Percentiles rank a stretch among this genome's conserved stretches.
Evolutionary conservation across 1,140 invertebrate species (phyloP).

Genomic region (Babylonia areolata): DNA sequence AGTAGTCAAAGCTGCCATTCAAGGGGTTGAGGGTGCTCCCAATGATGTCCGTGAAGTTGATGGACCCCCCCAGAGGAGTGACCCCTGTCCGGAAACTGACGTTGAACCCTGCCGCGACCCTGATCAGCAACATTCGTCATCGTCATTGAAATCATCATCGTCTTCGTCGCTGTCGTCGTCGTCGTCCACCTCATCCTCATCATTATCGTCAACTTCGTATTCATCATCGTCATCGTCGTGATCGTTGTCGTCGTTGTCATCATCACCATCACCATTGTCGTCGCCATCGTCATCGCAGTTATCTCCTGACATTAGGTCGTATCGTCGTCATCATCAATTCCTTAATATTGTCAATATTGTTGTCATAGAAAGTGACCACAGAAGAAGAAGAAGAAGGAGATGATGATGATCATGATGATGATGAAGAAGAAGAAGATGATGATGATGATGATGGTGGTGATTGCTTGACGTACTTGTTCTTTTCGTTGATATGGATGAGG

Average conservation of each 20-base stretch:
- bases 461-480: background rate
- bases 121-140: too few species aligned
- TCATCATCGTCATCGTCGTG: conserved; percentile 26
- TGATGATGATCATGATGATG: conserved; percentile 23
- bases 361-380: background rate
- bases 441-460: background rate
- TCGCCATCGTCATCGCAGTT: conserved; percentile 30
- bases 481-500: background rate
- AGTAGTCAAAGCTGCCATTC: background rate
- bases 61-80: background rate
- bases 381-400: background rate
- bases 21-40: background rate
- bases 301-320: too few species aligned
- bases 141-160: too few species aligned
- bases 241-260: conserved; percentile 5
- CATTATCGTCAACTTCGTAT: background rate
- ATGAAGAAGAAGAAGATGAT: background rate
- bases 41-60: background rate
- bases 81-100: background rate
- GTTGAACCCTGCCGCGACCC: background rate
- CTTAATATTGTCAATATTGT: conserved; percentile 8
- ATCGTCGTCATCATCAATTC: conserved; percentile 20
- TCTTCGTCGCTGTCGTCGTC: conserved; percentile 15
- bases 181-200: background rate
- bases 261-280: background rate